Conservation (phyloP, 2,888 invertebrate species). For the Automeris io region DNA sequence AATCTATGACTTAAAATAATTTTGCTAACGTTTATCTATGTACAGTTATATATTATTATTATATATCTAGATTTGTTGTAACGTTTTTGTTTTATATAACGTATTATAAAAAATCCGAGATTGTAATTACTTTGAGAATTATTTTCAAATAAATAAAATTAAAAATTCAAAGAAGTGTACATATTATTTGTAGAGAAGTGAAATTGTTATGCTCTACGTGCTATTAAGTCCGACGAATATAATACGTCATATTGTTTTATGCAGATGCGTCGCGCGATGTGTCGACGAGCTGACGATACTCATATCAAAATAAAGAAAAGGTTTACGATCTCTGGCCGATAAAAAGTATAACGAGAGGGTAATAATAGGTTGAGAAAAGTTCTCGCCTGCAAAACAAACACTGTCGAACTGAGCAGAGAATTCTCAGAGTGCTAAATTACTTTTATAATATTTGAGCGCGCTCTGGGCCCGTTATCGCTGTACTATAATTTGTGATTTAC, state of each 20-base stretch:
- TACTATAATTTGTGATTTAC: slow-evolving; percentile 31
- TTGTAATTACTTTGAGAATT: no score
- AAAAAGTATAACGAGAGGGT: slow-evolving; percentile 68
- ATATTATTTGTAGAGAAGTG: no score
- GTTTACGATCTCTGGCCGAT: slow-evolving; percentile 48
- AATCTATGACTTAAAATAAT: no score
- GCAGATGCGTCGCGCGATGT: neutral
- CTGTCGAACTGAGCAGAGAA: slow-evolving; percentile 45
- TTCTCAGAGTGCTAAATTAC: slow-evolving; percentile 59
- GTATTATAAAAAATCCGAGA: no score
- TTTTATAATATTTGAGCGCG: slow-evolving; percentile 44
- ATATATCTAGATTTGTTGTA: no score
- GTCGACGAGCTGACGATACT: neutral
- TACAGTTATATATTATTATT: no score
- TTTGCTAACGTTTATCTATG: no score
- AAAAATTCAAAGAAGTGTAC: no score
- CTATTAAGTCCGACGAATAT: no score
- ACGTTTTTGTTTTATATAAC: no score
- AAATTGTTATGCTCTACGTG: no score
- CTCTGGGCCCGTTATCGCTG: slow-evolving; percentile 17
- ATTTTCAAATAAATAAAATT: no score
- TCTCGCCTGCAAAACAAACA: slow-evolving; percentile 77
- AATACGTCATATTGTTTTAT: neutral
- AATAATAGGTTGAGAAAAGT: slow-evolving; percentile 72
- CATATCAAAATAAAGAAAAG: slow-evolving; percentile 15